Evolutionary conservation across 2,888 invertebrate species (phyloP).

Genomic region (Seira sanloemensis): DNA sequence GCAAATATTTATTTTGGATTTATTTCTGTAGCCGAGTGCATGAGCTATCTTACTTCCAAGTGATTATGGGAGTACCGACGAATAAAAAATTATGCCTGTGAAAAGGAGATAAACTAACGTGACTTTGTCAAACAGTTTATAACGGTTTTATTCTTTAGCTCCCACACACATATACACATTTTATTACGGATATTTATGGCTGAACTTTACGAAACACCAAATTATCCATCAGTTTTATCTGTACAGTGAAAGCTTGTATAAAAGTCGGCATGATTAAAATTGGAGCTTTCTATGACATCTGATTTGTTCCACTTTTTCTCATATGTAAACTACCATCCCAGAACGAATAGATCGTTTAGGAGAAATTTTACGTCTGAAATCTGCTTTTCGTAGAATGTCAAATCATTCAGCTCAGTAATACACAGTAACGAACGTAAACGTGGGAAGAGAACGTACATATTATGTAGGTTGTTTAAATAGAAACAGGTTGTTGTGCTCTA

Average conservation of each 20-base stretch:
- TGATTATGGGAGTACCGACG: slow-evolving; percentile 32
- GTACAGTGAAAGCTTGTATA: background rate
- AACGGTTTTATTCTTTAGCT: no score
- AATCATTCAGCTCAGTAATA: background rate
- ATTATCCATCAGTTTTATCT: background rate
- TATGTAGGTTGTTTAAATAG: slow-evolving; percentile 25
- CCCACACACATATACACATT: background rate
- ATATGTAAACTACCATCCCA: no score
- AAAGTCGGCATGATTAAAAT: background rate
- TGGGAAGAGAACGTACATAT: background rate
- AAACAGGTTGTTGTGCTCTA: slow-evolving; percentile 37
- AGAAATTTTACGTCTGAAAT: no score
- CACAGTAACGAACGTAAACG: no score
- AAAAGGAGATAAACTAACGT: slow-evolving; percentile 32
- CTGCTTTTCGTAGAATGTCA: background rate
- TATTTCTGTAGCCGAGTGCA: slow-evolving; percentile 27
- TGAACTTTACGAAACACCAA: background rate
- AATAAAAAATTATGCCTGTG: slow-evolving; percentile 27
- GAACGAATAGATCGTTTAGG: no score
- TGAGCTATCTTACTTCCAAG: slow-evolving; percentile 48
- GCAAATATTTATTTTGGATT: slow-evolving; percentile 45
- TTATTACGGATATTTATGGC: background rate
- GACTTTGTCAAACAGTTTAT: no score
- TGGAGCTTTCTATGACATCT: background rate
- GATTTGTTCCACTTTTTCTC: background rate